Percentiles rank a stretch among this genome's conserved stretches.
These are phyloP conservation scores for Myzus persicae DNA, from an alignment of 1,140 invertebrate species.

Conservation along the genomic window DNA sequence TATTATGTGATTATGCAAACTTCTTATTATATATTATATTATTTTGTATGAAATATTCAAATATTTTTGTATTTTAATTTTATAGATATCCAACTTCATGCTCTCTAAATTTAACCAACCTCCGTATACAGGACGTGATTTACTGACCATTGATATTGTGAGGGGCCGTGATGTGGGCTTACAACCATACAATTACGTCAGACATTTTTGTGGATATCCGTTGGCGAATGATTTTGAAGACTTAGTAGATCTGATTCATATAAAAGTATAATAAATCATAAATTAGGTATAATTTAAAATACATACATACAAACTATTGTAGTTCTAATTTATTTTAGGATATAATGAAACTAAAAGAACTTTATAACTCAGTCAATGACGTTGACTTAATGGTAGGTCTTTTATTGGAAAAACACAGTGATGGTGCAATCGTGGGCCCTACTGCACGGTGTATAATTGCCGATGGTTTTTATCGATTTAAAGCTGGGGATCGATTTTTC, in stretches of 20 bases:
- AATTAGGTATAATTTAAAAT: not conserved
- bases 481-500: conserved; percentile 81
- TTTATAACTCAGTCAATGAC: conserved; percentile 75
- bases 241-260: conserved; percentile 60
- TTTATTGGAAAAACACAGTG: conserved; percentile 74
- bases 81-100: conserved; percentile 58
- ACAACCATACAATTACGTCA: conserved; percentile 79
- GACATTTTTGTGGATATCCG: conserved; percentile 79
- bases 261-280: conserved; percentile 59
- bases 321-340: conserved; percentile 63
- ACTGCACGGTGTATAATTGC: conserved; percentile 85
- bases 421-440: conserved; percentile 78
- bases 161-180: conserved; percentile 89
- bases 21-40: not conserved
- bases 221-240: conserved; percentile 70
- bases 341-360: conserved; percentile 65
- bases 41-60: no score
- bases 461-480: conserved; percentile 80
- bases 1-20: conserved; percentile 7
- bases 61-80: not conserved
- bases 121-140: conserved; percentile 80
- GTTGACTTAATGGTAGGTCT: conserved; percentile 87
- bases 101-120: conserved; percentile 67
- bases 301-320: not conserved
- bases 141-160: conserved; percentile 86